Base-by-base conservation (phyloP, 2,113 vertebrate genomes). In the Phalacrocorax carbo region DNA sequence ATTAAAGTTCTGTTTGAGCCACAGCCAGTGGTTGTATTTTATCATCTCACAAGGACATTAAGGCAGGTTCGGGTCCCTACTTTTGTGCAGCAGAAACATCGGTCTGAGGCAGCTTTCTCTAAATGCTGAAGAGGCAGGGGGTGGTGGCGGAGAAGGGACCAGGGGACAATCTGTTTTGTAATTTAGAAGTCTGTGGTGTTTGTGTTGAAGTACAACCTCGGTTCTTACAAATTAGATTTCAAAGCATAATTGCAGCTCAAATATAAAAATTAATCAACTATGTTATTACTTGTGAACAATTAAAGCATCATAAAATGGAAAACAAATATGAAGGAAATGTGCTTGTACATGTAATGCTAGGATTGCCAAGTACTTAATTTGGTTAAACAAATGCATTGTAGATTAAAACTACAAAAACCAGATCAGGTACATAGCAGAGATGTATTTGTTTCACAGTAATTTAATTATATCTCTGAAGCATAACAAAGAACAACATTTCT, bases 241-340 rank as follows among this genome's bases (percentile, higher is more conserved):
- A 94, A 94, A 93, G 51, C 62, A 54, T 91, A 94, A 95, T 95
- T 97, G 80, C 62, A 64, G 78, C 90, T 97, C 91, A 90, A 77
- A 84, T 93, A 70, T 65, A 88, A 91, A 95, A 95, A 96, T 85
- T 93, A 97, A 96, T 96, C 90, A 96, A 49, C 82, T 85, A 7
- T 94, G 70, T 94, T 97, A 96, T 96, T 95, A 80, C 93, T 96
- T 80, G 66, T 86, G 82, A 95, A 84, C 80, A 97, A 96, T 96
- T 96, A 95, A 89, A 94, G 78, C 42, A 16, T 79, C n/a, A 55
- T 94, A 86, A 82, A 94, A 76, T 71, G 61, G 62, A 92, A 94
- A 92, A 83, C 49, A 86, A 93, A 80, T 73, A 62, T 48, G 62
- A 92, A 73, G 55, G 49, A 88, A 91, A 86, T 90, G 64, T 0